Percentiles rank a stretch among this genome's conserved stretches.
Conservation (phyloP, 2,888 invertebrate species). For the Sarcophaga variegata region DNA sequence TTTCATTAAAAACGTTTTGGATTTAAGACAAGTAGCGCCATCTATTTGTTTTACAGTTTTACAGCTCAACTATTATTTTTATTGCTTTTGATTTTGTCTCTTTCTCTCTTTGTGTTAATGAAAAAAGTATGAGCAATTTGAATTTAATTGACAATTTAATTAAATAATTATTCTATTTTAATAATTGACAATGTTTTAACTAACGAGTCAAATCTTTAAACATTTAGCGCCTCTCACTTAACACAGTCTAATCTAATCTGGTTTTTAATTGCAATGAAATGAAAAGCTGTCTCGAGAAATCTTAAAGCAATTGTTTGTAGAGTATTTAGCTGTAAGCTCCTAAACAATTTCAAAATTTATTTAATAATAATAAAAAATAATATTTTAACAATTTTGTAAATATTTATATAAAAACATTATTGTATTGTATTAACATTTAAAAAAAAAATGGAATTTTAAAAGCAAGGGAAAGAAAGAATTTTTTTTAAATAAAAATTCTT, state of each 20-base stretch:
- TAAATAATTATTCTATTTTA: too few relatives aligned
- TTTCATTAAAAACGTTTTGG: too few relatives aligned
- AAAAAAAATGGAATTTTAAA: slow-evolving; percentile 1
- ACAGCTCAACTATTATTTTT: too few relatives aligned
- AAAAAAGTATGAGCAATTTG: too few relatives aligned
- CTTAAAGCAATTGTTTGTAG: slow-evolving; percentile 50
- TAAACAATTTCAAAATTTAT: slow-evolving; percentile 2
- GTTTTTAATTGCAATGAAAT: slow-evolving; percentile 48
- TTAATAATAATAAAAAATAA: background rate
- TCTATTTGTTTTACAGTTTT: too few relatives aligned
- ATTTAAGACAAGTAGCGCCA: too few relatives aligned
- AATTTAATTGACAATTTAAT: too few relatives aligned
- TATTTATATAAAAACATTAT: slow-evolving; percentile 1
- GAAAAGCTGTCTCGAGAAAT: slow-evolving; percentile 35
- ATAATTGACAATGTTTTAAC: too few relatives aligned
- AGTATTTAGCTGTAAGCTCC: slow-evolving; percentile 16
- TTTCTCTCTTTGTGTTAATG: too few relatives aligned
- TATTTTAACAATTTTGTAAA: slow-evolving; percentile 44
- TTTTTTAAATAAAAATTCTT: background rate
- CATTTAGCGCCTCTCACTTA: background rate
- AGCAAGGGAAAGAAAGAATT: background rate
- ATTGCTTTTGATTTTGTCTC: too few relatives aligned
- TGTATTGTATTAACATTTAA: background rate
- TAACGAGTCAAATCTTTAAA: too few relatives aligned
- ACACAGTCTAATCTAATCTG: background rate